Base-by-base conservation (phyloP, 2,888 invertebrate species). In the Neelides folsomi region DNA sequence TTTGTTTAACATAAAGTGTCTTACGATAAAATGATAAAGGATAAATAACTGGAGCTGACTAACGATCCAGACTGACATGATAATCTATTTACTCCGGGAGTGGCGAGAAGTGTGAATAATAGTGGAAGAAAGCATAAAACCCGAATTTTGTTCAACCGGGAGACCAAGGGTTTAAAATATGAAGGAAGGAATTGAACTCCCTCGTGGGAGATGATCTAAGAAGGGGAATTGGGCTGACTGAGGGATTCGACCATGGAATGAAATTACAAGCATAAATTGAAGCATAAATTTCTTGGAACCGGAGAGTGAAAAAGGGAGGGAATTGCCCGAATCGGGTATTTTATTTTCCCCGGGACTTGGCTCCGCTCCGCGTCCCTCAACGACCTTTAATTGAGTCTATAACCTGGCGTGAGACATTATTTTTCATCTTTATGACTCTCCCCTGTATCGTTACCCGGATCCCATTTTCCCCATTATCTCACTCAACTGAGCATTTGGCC, bases 341-440 rank as follows among this genome's bases (percentile, higher is more conserved):
- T 42, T 36, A 43, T 49, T 43, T 43, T 43, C 43, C 42, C 18
- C 43, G 43, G 42, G 43, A 49, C 43, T 49, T 49, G 42, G 43
- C 43, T 36, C 36, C 36, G 36, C 38, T 36, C 36, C 49, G 43
- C 42, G 42, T 49, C 49, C 43, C 48, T 39, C 39, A 39, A 20
- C 39, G 48, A 39, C 40, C 49, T 49, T 49, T 49, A 49, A 49
- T 49, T 49, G 49, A 49, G 35, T 49, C 36, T 43, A 49, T 49
- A 49, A 49, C 49, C 49, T 49, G 49, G 49, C 49, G 36, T 49
- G 43, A 49, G 43, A 42, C 43, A 49, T 49, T 49, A 49, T 49
- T 49, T 49, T 49, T 49, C 49, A 49, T 49, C 49, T 49, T 49
- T 49, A 49, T 49, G 49, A 49, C 49, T 49, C 49, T 49, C 49